phyloP scores from a whole-genome alignment of 1,140 invertebrate genomes.

The Choristoneura fumiferana region DNA sequence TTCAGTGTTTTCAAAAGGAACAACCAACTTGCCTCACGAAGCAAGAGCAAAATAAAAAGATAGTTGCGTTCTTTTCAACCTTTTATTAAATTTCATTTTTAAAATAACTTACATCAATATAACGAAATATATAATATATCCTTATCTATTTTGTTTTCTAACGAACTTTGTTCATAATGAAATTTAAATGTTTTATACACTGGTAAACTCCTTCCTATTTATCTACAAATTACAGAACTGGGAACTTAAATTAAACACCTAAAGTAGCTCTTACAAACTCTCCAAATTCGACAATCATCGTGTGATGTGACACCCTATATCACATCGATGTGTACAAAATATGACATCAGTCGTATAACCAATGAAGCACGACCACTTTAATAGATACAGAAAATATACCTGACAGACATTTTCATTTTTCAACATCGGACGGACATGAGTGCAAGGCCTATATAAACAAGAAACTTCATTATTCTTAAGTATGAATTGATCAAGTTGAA shows the following conservation, averaged over 20 bases:
- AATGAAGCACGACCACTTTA: too few species aligned
- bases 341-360: neutral
- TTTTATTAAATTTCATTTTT: constrained; percentile 59
- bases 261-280: neutral
- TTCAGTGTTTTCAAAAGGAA: too few species aligned
- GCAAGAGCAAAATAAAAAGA: constrained; percentile 16
- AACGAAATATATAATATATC: constrained; percentile 38
- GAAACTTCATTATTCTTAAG: neutral
- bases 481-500: too few species aligned
- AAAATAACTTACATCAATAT: constrained; percentile 54
- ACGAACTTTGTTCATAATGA: constrained; percentile 58
- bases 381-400: too few species aligned
- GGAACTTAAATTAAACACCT: too few species aligned
- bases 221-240: too few species aligned
- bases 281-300: neutral
- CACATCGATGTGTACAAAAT: neutral
- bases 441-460: neutral
- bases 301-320: neutral
- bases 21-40: too few species aligned
- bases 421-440: neutral
- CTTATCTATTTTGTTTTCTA: constrained; percentile 39
- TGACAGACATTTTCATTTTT: too few species aligned
- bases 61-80: constrained; percentile 31
- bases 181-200: constrained; percentile 48
- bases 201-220: constrained; percentile 23